These are phyloP conservation scores for Arvicanthis niloticus DNA, from an alignment of 2,113 vertebrate genomes.

Conservation along the genomic window DNA sequence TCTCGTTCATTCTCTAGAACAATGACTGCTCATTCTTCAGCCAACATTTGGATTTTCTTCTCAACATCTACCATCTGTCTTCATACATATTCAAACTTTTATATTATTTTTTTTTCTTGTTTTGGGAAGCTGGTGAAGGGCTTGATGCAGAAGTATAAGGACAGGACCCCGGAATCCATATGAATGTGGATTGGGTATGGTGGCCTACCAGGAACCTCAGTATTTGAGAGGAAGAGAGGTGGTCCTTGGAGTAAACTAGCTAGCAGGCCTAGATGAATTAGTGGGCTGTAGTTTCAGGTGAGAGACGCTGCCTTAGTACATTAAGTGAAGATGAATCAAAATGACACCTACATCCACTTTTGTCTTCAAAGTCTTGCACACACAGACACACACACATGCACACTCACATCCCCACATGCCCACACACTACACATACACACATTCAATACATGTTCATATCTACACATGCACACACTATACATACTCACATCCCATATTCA, in stretches of 20 bases:
- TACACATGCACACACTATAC: neutral
- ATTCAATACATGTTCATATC: neutral
- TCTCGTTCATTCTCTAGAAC: neutral
- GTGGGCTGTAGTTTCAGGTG: neutral
- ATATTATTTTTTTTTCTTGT: neutral
- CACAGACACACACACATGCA: neutral
- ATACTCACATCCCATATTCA: neutral
- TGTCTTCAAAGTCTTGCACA: neutral
- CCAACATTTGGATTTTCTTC: neutral
- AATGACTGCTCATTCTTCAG: neutral
- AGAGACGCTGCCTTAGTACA: neutral
- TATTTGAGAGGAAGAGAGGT: neutral
- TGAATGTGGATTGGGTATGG: neutral
- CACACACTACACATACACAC: neutral
- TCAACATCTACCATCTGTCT: neutral
- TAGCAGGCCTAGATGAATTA: neutral
- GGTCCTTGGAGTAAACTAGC: neutral
- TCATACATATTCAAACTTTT: neutral
- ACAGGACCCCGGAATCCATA: neutral
- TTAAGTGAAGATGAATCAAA: neutral
- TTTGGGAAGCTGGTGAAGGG: neutral
- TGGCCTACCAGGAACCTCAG: neutral
- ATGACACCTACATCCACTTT: neutral
- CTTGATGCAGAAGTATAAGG: neutral
- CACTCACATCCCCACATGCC: no score